Base-by-base conservation (phyloP, 2,113 vertebrate species). In the Saimiri boliviensis region DNA sequence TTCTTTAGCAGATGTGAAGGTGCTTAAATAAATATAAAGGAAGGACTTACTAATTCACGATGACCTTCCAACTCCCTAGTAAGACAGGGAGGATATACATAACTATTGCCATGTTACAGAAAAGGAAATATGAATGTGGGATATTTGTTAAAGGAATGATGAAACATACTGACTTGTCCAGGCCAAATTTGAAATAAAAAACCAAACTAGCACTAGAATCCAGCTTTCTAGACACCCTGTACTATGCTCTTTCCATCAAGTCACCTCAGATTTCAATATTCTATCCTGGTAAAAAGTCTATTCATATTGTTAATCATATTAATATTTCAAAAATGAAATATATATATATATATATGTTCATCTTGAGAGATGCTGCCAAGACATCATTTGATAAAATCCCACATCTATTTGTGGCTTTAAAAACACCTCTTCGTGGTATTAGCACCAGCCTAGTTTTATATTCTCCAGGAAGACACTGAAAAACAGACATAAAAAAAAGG, bases 401-500 rank as follows among this genome's bases (percentile, higher is more conserved):
- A 76, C 73, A 77, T 56, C 70, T 86, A 49, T 80, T 8, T 23
- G 37, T 58, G 47, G 56, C 49, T 93, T 92, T 70, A 66, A 85
- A 92, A 93, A 71, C 19, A 86, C 5, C 60, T 63, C 40, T 71
- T 90, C 37, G 21, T 14, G 45, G 4, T 49, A 56, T 60, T n/a
- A 60, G 47, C 32, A 52, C 58, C 19, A 49, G 52, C 37, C 45
- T 93, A 32, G 60, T 68, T 32, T 63, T 52, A 83, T 9, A 35
- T 40, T 23, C 79, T 89, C 74, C 56, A 74, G 16, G 45, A 95
- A 86, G 79, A 93, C 47, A 86, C 47, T 60, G 83, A 76, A 88
- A 95, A 95, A 87, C 8, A 92, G 70, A 74, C 79, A 89, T 89
- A 71, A 93, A 98, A 93, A 98, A 98, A 88, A 91, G 42, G 74